Evolutionary conservation across 1,140 invertebrate species (phyloP), one percentile per base, ranked within the genome.

Genomic region (Dysdera silvatica): DNA sequence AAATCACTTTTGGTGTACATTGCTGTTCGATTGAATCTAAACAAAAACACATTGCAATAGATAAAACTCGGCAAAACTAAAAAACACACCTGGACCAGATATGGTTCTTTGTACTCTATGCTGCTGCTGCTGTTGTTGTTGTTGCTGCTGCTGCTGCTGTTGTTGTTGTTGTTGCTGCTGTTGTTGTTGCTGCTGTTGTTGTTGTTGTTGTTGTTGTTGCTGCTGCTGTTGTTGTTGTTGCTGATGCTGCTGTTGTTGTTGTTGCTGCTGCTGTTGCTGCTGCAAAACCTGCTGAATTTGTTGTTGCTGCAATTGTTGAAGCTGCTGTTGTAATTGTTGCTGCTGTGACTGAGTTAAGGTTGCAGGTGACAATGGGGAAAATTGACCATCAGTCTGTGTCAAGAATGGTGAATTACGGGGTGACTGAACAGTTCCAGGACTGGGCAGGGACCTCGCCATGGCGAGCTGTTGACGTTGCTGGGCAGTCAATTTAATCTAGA

Each of bases 391-490:
- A 4, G 47, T 18, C 16, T 49, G 47, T 4, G 16, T 49, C 2
- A 5, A 6, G n/a, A 18, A 49, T 1, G 47, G 26, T 7, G 47
- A 49, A 28, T 49, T 49, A 16, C 47, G 47, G n/a, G n/a, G n/a
- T n/a, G n/a, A n/a, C n/a, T 55, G 52, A 33, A 26, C 40, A 31
- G 48, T 47, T 37, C 48, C 40, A 43, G 63, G 49, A 48, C 49
- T 59, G 14, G 56, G 35, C 49, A 60, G 23, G n/a, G 56, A 54
- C 8, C 63, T 29, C n/a, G n/a, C n/a, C 12, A 59, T 26, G 6
- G 33, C 28, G 23, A 64, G 31, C 45, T 55, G 43, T 32, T 65
- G 63, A 40, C 56, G 45, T 33, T 60, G 63, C 33, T 59, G 63
- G 28, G 57, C 40, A 41, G 56, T 40, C 12, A 65, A 43, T 32